Base-by-base conservation (phyloP, 2,113 vertebrate genomes). In the Microtus pennsylvanicus region DNA sequence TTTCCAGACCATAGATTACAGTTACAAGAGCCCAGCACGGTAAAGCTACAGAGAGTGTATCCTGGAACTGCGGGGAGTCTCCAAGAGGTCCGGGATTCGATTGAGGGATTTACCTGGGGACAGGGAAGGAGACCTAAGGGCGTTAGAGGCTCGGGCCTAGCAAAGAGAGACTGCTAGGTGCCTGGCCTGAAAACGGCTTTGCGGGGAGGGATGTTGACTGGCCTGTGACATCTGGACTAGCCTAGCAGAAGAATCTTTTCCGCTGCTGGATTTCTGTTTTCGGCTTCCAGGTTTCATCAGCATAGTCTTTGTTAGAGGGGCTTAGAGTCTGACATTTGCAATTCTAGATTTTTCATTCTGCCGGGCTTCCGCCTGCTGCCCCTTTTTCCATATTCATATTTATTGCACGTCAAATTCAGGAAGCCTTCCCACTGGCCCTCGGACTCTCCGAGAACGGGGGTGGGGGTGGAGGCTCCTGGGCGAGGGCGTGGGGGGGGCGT, bases 291-390 rank as follows among this genome's bases (percentile, higher is more conserved):
- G 61, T 28, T 0, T 33, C 94, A 91, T 81, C 93, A 47, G 86
- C 96, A 92, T 47, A 63, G 67, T 42, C 77, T 90, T 89, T 95
- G 89, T 93, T 55, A 7, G n/a, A 75, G 69, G 61, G 75, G 7
- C 33, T 1, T n/a, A 26, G 77, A 87, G 86, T 67, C 58, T 80
- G 13, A 90, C 87, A 97, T 96, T 97, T 96, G 93, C 94, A 98
- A 97, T 96, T 97, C 95, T 80, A 81, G 87, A 93, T 88, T 93
- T 94, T 65, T 94, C 69, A 45, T 87, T 94, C 33, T 22, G 61
- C 47, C 50, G 67, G 38, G 38, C 42, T 96, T 96, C 93, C 33
- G 22, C 61, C 82, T 38, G 7, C 89, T 8, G 47, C 10, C 38
- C 30, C 86, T 76, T 10, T 58, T 83, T 78, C 76, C 70, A 65